Evolutionary conservation across 2,113 vertebrate genomes (phyloP).

Genomic region (Lagopus muta): DNA sequence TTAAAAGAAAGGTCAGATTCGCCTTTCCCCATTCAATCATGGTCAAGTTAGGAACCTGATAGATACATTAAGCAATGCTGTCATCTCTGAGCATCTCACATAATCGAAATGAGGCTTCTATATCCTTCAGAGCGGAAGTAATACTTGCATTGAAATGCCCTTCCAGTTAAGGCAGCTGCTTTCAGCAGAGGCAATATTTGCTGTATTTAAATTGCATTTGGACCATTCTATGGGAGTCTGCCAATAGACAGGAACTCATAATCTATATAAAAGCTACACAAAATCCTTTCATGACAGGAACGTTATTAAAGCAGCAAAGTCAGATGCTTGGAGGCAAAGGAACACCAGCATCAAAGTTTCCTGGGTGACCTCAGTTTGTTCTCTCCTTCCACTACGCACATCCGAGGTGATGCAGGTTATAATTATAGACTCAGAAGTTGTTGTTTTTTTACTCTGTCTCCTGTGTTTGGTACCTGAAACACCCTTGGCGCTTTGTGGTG

Average conservation of each 20-base stretch:
- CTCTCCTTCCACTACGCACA: not conserved
- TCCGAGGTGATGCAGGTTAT: slow-evolving; percentile 34
- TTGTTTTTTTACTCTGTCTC: not conserved
- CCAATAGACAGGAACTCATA: slow-evolving; percentile 42
- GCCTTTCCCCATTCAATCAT: not conserved
- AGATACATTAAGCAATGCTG: slow-evolving; percentile 7
- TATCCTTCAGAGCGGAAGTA: not conserved
- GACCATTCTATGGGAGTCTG: not conserved
- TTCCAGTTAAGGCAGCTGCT: not conserved
- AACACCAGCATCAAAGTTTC: slow-evolving; percentile 3
- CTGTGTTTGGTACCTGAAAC: not conserved
- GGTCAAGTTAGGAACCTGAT: slow-evolving; percentile 17
- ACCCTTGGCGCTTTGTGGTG: not conserved
- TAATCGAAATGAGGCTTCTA: not conserved
- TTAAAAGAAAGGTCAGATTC: slow-evolving; percentile 37
- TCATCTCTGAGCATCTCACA: not conserved
- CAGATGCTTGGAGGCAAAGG: slow-evolving; percentile 34
- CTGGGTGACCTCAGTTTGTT: slow-evolving; percentile 35
- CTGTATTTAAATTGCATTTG: not conserved
- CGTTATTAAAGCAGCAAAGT: slow-evolving; percentile 64
- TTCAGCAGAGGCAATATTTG: not conserved
- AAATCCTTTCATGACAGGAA: slow-evolving; percentile 28
- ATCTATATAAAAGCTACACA: slow-evolving; percentile 58
- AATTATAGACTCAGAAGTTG: slow-evolving; percentile 1
- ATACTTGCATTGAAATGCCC: not conserved